Evolutionary conservation across 2,113 vertebrate species (phyloP).

Genomic region (Cynopterus brachyotis): DNA sequence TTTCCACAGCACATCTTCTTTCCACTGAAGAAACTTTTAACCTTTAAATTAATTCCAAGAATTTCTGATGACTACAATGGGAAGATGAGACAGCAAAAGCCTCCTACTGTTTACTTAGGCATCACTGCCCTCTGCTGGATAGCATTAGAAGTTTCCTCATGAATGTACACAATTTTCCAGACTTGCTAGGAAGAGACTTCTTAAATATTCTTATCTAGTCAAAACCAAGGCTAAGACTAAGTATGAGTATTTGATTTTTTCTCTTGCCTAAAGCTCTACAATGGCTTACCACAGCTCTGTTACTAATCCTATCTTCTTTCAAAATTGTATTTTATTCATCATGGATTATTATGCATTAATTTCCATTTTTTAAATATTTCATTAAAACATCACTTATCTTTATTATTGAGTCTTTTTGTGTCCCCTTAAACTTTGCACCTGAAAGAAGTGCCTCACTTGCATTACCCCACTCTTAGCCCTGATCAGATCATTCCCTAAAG

Average conservation of each 20-base stretch:
- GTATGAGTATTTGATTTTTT: background rate
- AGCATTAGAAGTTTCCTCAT: background rate
- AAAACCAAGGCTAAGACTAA: background rate
- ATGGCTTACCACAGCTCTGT: background rate
- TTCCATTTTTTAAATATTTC: background rate
- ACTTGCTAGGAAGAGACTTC: background rate
- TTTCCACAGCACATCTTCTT: background rate
- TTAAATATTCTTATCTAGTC: background rate
- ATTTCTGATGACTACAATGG: background rate
- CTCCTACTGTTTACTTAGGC: constrained; percentile 42
- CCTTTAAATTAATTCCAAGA: background rate
- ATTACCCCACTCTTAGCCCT: background rate
- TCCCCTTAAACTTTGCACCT: background rate
- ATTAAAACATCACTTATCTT: background rate
- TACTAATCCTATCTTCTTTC: background rate
- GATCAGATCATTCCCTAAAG: background rate
- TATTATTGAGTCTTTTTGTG: background rate
- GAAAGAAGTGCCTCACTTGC: background rate
- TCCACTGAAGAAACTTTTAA: background rate
- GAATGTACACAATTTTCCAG: background rate
- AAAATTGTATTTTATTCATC: background rate
- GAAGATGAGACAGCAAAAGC: background rate
- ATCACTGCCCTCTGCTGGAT: constrained; percentile 70
- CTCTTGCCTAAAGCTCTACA: background rate
- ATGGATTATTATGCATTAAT: background rate